These are phyloP conservation scores for Electrona antarctica DNA, from an alignment of 2,113 vertebrate species.

Conservation along the genomic window DNA sequence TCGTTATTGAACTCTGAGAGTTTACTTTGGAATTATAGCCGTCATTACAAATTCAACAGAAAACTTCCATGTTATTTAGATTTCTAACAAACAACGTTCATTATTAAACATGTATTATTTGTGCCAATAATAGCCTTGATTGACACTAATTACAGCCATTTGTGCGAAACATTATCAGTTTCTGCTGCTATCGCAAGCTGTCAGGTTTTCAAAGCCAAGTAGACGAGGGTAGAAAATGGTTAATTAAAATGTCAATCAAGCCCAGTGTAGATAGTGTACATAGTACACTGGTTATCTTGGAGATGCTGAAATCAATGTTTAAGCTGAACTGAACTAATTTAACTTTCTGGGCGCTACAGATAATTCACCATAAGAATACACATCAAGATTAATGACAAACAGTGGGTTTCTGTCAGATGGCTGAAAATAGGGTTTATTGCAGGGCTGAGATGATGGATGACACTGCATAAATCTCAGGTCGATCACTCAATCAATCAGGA, in stretches of 20 bases:
- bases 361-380: conserved; percentile 17
- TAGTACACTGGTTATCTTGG: conserved; percentile 28
- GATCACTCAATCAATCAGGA: conserved; percentile 35
- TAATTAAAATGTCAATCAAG: conserved; percentile 51
- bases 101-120: background rate
- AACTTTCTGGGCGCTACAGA: conserved; percentile 21
- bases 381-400: conserved; percentile 18
- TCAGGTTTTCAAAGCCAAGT: conserved; percentile 9
- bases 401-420: background rate
- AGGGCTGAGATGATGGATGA: conserved; percentile 37
- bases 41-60: too few species aligned
- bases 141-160: conserved; percentile 5
- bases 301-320: conserved; percentile 35
- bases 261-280: conserved; percentile 15
- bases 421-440: conserved; percentile 6
- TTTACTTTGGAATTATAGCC: too few species aligned
- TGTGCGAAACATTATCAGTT: conserved; percentile 4
- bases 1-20: too few species aligned
- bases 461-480: conserved; percentile 26
- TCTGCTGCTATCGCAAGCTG: background rate
- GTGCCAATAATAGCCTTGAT: background rate
- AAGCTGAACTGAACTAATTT: conserved; percentile 26
- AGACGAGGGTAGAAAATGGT: conserved; percentile 10
- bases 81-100: too few species aligned
- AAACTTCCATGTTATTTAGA: too few species aligned